Evolutionary conservation across 1,140 invertebrate genomes (phyloP).

Genomic region (Acromyrmex echinatior): DNA sequence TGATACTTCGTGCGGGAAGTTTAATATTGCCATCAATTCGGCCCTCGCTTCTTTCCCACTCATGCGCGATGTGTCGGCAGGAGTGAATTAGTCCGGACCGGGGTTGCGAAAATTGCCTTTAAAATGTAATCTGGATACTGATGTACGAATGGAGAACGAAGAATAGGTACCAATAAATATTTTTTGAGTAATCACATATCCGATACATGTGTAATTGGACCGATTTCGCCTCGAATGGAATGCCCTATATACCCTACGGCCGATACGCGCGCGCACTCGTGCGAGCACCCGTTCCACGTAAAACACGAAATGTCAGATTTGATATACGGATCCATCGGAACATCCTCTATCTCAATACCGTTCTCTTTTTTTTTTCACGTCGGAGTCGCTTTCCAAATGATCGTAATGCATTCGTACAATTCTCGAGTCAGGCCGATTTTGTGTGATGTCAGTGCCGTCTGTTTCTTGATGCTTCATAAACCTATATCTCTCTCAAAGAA

Average conservation of each 20-base stretch:
- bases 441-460: not conserved
- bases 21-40: slow-evolving; percentile 75
- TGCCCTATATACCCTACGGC: slow-evolving; percentile 67
- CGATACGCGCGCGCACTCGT: slow-evolving; percentile 52
- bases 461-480: slow-evolving; percentile 35
- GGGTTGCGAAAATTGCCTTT: slow-evolving; percentile 56
- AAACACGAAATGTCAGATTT: slow-evolving; percentile 73
- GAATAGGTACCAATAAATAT: slow-evolving; percentile 70
- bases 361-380: slow-evolving; percentile 30
- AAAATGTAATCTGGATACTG: slow-evolving; percentile 65
- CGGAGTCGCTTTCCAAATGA: slow-evolving; percentile 48
- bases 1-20: slow-evolving; percentile 68
- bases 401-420: slow-evolving; percentile 48
- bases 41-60: slow-evolving; percentile 52
- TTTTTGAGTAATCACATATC: slow-evolving; percentile 73
- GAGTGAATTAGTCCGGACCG: slow-evolving; percentile 62
- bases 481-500: slow-evolving; percentile 2
- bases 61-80: slow-evolving; percentile 40
- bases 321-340: slow-evolving; percentile 67
- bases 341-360: slow-evolving; percentile 51
- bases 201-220: slow-evolving; percentile 74
- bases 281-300: slow-evolving; percentile 61
- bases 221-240: slow-evolving; percentile 70
- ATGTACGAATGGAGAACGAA: slow-evolving; percentile 57
- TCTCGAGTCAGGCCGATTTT: slow-evolving; percentile 51